These are phyloP conservation scores for Rhyzopertha dominica DNA, from an alignment of 1,140 invertebrate species.

Conservation along the genomic window DNA sequence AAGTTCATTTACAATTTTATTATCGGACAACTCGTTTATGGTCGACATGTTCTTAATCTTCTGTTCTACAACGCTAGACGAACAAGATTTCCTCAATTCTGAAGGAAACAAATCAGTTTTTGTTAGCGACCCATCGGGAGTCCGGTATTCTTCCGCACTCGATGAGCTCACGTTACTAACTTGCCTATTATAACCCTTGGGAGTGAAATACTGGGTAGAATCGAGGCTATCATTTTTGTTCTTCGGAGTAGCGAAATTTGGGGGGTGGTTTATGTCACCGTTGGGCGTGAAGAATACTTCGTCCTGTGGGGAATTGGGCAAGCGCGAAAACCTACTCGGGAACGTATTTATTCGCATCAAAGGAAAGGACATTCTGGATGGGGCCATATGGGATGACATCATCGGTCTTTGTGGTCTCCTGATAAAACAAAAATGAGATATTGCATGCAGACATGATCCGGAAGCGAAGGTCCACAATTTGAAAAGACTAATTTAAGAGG, in stretches of 20 bases:
- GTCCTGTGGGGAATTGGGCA: constrained; percentile 14
- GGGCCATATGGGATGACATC: constrained; percentile 7
- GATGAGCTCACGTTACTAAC: constrained; percentile 23
- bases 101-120: constrained; percentile 27
- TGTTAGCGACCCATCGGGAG: constrained; percentile 23
- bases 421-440: constrained; percentile 15
- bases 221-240: no score
- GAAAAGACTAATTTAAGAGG: no score
- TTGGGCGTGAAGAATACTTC: constrained; percentile 17
- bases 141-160: constrained; percentile 31
- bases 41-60: constrained; percentile 14
- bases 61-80: constrained; percentile 27
- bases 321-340: no score
- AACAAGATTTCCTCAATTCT: constrained; percentile 34
- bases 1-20: neutral
- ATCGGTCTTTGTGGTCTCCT: constrained; percentile 10
- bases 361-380: no score
- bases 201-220: constrained; percentile 16
- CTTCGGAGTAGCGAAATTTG: no score
- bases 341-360: constrained; percentile 12
- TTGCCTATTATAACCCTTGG: constrained; percentile 20
- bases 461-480: no score
- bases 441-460: no score
- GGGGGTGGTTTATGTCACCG: constrained; percentile 20
- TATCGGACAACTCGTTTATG: constrained; percentile 11